A percentile compares a stretch with the other conserved stretches of the same genome.
These are phyloP conservation scores for Phaethornis superciliosus DNA, from an alignment of 2,113 vertebrate species.

Conservation along the genomic window DNA sequence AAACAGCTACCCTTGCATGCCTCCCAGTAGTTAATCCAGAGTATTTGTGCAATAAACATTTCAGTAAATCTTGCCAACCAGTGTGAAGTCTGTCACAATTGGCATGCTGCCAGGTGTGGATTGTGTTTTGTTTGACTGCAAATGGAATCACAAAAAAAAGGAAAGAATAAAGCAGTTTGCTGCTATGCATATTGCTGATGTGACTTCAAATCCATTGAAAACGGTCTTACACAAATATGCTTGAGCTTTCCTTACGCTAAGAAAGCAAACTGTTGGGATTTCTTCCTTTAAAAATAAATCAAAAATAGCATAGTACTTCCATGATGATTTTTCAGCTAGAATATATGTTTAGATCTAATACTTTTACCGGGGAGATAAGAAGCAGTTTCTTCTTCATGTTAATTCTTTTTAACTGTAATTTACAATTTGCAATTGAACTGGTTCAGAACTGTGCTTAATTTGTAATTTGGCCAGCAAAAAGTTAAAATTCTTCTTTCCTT, in stretches of 20 bases:
- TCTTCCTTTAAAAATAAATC: not conserved
- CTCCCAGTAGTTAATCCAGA: not conserved
- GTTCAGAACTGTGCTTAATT: not conserved
- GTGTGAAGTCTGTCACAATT: not conserved
- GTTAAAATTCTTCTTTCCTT: not conserved
- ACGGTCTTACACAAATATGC: not conserved
- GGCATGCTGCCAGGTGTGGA: not conserved
- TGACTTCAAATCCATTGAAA: not conserved
- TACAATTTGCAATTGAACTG: not conserved
- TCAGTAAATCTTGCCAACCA: not conserved
- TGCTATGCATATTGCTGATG: not conserved
- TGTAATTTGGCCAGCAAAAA: not conserved
- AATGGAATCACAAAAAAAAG: no score
- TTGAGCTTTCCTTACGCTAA: not conserved
- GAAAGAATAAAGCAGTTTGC: no score
- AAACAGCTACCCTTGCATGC: not conserved
- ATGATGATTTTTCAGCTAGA: not conserved
- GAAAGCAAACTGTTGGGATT: not conserved
- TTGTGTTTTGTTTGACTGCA: not conserved
- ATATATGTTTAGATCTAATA: not conserved
- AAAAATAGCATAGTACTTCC: not conserved
- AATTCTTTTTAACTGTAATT: not conserved
- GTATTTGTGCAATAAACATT: not conserved
- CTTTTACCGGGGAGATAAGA: not conserved
- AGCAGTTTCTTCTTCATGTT: not conserved